Base-by-base conservation (phyloP, 23 tunicate species). In the Ciona savignyi region DNA sequence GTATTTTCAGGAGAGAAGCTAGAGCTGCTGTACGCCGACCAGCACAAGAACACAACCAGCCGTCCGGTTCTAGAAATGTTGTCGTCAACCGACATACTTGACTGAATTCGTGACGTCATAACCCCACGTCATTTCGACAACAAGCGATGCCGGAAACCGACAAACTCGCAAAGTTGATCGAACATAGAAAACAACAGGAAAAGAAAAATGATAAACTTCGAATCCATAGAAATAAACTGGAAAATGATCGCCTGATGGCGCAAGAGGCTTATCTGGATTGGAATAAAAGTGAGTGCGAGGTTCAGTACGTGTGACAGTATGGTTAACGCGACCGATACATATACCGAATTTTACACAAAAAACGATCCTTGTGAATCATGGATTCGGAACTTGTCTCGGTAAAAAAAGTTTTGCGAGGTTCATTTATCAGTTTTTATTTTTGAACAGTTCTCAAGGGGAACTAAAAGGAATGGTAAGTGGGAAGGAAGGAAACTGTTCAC, bases 181-280 rank as follows among this genome's bases (percentile, higher is more conserved):
- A 65, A 23, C 92, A 80, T 33, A 67, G 97, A 25, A 76, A 84
- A 70, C 31, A 79, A 70, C 97, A 91, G 66, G 91, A 85, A 67
- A 65, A 35, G 30, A 89, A 91, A 65, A 91, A 91, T 60, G 97
- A 91, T 70, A 65, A 70, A 35, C 60, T 81, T 3, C 74, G 97
- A 23, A 56, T 91, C 3, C 91, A 91, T 68, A 91, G 80, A 75
- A 91, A 91, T 71, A 76, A 79, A 60, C 32, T 91, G 21, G 97
- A 91, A 63, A 80, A 80, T 29, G 89, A 86, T 60, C 62, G 90
- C 70, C 74, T 91, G 27, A 63, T 35, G 63, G 80, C 74, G 3
- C 74, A 73, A 66, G 67, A 74, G 26, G 31, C 74, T 21, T 68
- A 74, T 34, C 67, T 83, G 6, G 97, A 91, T 15, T 84, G 97